Conservation (phyloP, 1,140 invertebrate genomes). For the Drosophila parabipectinata region DNA sequence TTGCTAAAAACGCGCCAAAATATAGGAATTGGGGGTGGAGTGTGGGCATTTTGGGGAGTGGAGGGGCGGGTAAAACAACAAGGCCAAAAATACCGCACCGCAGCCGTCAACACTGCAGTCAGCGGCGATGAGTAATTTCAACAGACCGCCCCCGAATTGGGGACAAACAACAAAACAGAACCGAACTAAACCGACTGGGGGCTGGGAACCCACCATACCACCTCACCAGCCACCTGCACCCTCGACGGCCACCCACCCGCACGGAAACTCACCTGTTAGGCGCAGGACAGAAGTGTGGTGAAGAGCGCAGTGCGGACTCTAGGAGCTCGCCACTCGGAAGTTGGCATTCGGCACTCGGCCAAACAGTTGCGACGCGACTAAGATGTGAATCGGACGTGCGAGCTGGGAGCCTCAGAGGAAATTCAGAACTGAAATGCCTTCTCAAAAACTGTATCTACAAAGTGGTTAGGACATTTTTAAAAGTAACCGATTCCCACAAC, state of each 20-base stretch:
- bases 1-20: conserved; percentile 78
- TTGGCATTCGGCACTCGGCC: conserved; percentile 24
- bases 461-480: conserved; percentile 28
- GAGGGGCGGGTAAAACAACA: conserved; percentile 14
- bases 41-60: neutral
- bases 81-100: conserved; percentile 64
- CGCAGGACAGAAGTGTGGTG: conserved; percentile 69
- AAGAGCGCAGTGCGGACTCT: conserved; percentile 28
- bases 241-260: neutral
- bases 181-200: neutral
- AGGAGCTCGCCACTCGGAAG: conserved; percentile 11
- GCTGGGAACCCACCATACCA: conserved; percentile 17
- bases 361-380: conserved; percentile 78
- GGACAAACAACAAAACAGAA: conserved; percentile 7
- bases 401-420: conserved; percentile 30
- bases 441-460: conserved; percentile 49
- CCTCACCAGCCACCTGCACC: neutral
- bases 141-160: conserved; percentile 23
- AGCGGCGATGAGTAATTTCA: conserved; percentile 64
- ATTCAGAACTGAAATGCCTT: conserved; percentile 31
- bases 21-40: neutral
- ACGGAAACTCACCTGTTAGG: conserved; percentile 69
- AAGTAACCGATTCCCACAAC: conserved; percentile 9
- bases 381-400: conserved; percentile 65
- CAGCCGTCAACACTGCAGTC: conserved; percentile 77